phyloP scores from a whole-genome alignment of 2,797 vertebrate genomes.

The Centropyge bicolor region DNA sequence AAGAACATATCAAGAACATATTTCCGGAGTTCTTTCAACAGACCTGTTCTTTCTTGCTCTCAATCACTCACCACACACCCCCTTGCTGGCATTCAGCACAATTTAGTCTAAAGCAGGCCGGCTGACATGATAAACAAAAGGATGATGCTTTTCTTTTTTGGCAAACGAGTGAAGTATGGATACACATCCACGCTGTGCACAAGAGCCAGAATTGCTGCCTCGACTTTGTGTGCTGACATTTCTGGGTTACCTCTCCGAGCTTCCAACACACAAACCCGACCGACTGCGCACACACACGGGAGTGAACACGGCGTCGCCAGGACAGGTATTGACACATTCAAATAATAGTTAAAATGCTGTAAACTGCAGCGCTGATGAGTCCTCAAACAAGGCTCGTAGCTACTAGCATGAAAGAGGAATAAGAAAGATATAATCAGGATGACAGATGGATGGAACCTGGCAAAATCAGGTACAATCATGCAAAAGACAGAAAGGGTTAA shows the following conservation, averaged over 20 bases:
- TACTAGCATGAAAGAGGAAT: constrained; percentile 10
- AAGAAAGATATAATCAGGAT: constrained; percentile 5
- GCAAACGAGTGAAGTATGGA: constrained; percentile 62
- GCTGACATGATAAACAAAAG: constrained; percentile 55
- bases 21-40: constrained; percentile 1
- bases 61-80: constrained; percentile 33
- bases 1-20: constrained; percentile 9
- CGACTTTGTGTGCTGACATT: constrained; percentile 80
- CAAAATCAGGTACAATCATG: neutral
- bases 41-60: constrained; percentile 15
- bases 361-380: constrained; percentile 12
- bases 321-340: constrained; percentile 34
- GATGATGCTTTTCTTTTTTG: constrained; percentile 47
- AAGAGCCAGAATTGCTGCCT: constrained; percentile 59
- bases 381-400: constrained; percentile 46
- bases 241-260: constrained; percentile 82
- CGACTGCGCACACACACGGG: constrained; percentile 11
- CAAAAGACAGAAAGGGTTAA: constrained; percentile 5
- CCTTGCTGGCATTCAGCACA: constrained; percentile 36
- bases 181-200: constrained; percentile 42
- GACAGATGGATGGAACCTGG: neutral
- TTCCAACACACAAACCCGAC: constrained; percentile 49
- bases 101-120: constrained; percentile 24
- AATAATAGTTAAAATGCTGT: constrained; percentile 37
- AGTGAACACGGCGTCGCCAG: neutral